phyloP scores from a whole-genome alignment of 1,140 invertebrate species.

The Trichonephila inaurata region DNA sequence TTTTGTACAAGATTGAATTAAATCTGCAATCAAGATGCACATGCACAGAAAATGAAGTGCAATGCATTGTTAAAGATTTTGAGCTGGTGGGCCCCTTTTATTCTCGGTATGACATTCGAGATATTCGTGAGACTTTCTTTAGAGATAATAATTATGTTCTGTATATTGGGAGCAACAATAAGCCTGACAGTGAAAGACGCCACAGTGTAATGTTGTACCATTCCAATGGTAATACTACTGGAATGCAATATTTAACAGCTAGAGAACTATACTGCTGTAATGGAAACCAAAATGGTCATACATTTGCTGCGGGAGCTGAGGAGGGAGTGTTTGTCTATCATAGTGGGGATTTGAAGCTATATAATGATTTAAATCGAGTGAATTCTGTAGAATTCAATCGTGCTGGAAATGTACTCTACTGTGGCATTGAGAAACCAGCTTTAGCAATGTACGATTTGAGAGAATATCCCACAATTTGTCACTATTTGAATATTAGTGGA shows the following conservation, averaged over 20 bases:
- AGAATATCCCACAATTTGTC: background rate
- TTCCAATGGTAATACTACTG: background rate
- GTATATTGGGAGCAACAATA: background rate
- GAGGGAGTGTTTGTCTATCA: background rate
- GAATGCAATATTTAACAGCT: background rate
- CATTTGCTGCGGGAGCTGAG: background rate
- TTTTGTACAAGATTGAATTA: background rate
- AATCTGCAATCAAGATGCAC: background rate
- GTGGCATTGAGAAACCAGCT: background rate
- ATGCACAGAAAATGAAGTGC: background rate
- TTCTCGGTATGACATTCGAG: background rate
- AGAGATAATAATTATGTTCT: background rate
- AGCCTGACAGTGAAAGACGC: background rate
- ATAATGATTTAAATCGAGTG: background rate
- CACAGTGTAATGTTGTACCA: background rate
- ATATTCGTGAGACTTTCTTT: background rate
- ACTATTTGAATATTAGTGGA: background rate
- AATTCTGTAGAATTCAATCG: background rate
- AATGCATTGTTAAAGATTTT: background rate
- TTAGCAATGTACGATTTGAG: background rate
- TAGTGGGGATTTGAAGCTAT: background rate
- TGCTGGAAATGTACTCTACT: constrained; percentile 17
- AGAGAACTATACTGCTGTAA: background rate
- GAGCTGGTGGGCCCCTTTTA: background rate
- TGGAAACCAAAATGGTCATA: background rate